These are phyloP conservation scores for Butastur rufipennis DNA, from an alignment of 2,113 vertebrate species.

Conservation along the genomic window DNA sequence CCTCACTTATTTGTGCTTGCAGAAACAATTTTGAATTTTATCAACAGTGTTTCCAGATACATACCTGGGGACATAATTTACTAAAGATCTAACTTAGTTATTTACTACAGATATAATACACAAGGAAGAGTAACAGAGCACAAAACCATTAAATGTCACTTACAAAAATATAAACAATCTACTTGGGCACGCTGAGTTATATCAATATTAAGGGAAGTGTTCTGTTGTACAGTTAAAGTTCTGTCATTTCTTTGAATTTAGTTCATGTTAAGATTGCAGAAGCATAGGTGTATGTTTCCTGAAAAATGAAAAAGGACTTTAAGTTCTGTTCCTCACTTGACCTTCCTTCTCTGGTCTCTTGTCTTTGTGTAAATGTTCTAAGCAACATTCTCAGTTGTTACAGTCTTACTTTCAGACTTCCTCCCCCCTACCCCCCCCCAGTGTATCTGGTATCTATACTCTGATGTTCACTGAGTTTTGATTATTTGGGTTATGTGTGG, in stretches of 20 bases:
- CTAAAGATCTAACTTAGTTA: neutral
- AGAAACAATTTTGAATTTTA: neutral
- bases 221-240: neutral
- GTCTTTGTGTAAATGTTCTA: neutral
- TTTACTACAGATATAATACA: neutral
- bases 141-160: neutral
- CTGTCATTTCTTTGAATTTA: neutral
- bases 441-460: neutral
- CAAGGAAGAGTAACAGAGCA: neutral
- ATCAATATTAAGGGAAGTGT: neutral
- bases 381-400: neutral
- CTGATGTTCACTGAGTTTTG: neutral
- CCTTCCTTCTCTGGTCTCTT: neutral
- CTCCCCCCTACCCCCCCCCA: fast-evolving
- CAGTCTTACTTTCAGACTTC: neutral
- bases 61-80: neutral
- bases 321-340: neutral
- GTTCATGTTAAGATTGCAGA: neutral
- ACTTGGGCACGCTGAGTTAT: neutral
- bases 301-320: neutral
- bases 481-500: neutral
- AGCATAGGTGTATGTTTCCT: neutral
- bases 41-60: neutral
- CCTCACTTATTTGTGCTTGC: neutral
- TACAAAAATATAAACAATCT: neutral